Conservation (phyloP, 2,113 vertebrate species). For the Ictalurus furcatus region DNA sequence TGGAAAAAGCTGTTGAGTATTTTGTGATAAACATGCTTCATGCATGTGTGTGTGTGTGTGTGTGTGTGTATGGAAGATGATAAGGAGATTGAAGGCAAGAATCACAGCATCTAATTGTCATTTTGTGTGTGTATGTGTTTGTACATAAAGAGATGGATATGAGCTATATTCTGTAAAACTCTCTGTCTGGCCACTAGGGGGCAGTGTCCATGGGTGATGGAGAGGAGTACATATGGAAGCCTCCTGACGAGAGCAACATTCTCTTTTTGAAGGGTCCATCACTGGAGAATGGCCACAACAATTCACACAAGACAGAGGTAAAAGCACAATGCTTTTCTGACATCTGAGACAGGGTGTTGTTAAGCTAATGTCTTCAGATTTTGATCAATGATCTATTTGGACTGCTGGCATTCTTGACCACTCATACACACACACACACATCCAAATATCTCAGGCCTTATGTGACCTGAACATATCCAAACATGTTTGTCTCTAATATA, state of each 20-base stretch:
- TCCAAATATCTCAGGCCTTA: too few species aligned
- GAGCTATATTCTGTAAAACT: not conserved
- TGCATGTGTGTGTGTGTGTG: not conserved
- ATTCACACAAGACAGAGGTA: conserved; percentile 72
- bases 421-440: not conserved
- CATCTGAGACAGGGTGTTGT: not conserved
- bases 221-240: conserved; percentile 82
- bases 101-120: too few species aligned
- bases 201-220: conserved; percentile 76
- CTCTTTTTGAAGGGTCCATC: conserved; percentile 62
- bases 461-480: too few species aligned
- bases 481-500: too few species aligned
- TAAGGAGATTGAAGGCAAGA: too few species aligned
- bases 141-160: too few species aligned
- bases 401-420: not conserved
- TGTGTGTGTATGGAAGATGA: not conserved
- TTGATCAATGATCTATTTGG: conserved; percentile 57
- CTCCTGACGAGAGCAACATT: conserved; percentile 75
- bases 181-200: conserved; percentile 64
- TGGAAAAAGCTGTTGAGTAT: not conserved
- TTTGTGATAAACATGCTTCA: not conserved
- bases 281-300: conserved; percentile 66
- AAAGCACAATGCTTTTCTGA: conserved; percentile 13
- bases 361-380: conserved; percentile 49
- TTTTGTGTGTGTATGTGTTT: not conserved